Base-by-base conservation (phyloP, 1,140 invertebrate genomes). In the Ectropis grisescens region DNA sequence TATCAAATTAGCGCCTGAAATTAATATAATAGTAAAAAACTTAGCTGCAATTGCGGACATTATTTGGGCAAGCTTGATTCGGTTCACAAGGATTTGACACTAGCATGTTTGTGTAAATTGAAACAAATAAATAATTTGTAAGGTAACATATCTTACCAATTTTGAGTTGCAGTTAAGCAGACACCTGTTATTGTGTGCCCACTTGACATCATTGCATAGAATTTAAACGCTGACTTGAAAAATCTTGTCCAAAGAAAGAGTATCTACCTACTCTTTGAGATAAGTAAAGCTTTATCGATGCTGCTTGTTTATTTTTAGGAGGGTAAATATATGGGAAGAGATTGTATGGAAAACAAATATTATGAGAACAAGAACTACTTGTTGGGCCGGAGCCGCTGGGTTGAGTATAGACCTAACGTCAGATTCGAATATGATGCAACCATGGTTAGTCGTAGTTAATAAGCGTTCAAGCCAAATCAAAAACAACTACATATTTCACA, bases 331-430 rank as follows among this genome's bases (percentile, higher is more conserved):
- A 38, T 65, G 23, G 72, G 72, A 3, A 41, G 13, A 2, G 72
- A 78, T 11, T 29, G 25, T 24, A 58, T 55, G 11, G 66, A 66
- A 10, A 78, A 78, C 39, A 61, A 58, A 13, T 78, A 75, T 29
- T 78, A 57, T 14, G 66, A 68, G 34, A 78, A 64, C 29, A 27
- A 36, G 1, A 53, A 67, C 19, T 78, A 75, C 25, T 60, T 75
- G 50, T 37, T 75, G 0, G 48, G 54, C 1, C 55, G 69, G 1
- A 61, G 48, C 15, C 69, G 69, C n/a, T 78, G 69, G 72, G 69
- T 78, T 1, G 61, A 68, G 24, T 68, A 42, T 27, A 58, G 47
- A 12, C 39, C 51, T 1, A 19, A 23, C 1, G 53, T 60, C 10
- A 58, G 51, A 16, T 70, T 45, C 33, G 42, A 64, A 1, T 78